Conservation (phyloP, 2,888 invertebrate species). For the Pollenia labialis region DNA sequence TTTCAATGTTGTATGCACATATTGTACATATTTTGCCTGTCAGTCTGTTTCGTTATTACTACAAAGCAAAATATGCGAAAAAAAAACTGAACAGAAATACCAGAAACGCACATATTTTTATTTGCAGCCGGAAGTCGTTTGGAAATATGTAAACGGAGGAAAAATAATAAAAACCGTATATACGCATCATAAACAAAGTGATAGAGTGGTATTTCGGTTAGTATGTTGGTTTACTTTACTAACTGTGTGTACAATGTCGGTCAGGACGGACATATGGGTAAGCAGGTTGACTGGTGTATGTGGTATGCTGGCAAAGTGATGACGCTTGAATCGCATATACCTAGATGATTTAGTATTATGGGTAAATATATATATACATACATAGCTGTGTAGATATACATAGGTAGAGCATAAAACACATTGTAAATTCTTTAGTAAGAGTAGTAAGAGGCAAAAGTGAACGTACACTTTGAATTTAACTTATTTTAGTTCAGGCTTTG, state of each 20-base stretch:
- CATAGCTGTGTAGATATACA: background rate
- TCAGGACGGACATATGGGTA: background rate
- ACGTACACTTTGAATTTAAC: background rate
- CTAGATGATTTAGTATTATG: background rate
- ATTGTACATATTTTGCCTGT: slow-evolving; percentile 79
- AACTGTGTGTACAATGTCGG: slow-evolving; percentile 38
- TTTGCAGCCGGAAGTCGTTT: slow-evolving; percentile 67
- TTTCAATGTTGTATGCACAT: slow-evolving; percentile 77
- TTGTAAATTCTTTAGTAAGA: background rate
- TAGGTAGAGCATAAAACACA: background rate
- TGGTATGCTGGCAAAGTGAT: slow-evolving; percentile 7
- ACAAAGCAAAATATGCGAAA: slow-evolving; percentile 5
- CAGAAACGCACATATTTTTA: slow-evolving; percentile 71
- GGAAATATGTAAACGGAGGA: slow-evolving; percentile 36
- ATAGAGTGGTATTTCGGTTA: slow-evolving; percentile 63
- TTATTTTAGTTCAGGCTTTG: background rate
- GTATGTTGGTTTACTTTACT: slow-evolving; percentile 54
- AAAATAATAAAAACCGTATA: slow-evolving; percentile 43
- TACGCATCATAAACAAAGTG: slow-evolving; percentile 70
- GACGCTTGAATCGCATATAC: background rate
- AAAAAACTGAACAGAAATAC: background rate
- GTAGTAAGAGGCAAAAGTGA: background rate
- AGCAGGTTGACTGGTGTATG: background rate
- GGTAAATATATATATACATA: too few relatives aligned
- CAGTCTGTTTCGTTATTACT: slow-evolving; percentile 31